These are phyloP conservation scores for Sebastes diploproa DNA, from an alignment of 2,797 vertebrate genomes.

Conservation along the genomic window DNA sequence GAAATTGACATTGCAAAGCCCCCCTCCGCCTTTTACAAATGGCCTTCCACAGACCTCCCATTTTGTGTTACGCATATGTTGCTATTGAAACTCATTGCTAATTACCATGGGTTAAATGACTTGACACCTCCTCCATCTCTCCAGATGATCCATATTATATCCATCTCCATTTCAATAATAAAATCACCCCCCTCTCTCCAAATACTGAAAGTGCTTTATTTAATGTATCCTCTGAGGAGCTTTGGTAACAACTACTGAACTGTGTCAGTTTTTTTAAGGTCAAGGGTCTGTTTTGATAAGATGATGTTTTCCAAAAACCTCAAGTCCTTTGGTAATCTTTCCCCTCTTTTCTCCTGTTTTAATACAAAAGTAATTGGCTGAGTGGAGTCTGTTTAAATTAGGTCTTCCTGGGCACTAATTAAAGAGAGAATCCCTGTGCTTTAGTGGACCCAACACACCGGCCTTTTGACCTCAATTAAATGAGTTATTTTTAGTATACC, in stretches of 20 bases:
- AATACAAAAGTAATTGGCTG: constrained; percentile 80
- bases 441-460: constrained; percentile 73
- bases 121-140: constrained; percentile 70
- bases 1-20: constrained; percentile 72
- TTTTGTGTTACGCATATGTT: constrained; percentile 72
- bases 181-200: not conserved
- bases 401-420: constrained; percentile 86
- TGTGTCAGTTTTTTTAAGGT: constrained; percentile 43
- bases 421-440: constrained; percentile 79
- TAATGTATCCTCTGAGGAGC: constrained; percentile 57
- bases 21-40: constrained; percentile 51
- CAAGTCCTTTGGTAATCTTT: constrained; percentile 57
- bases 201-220: constrained; percentile 47
- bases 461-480: constrained; percentile 84
- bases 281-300: constrained; percentile 65
- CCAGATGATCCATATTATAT: constrained; percentile 64
- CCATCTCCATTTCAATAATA: constrained; percentile 61
- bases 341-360: constrained; percentile 58
- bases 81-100: constrained; percentile 69
- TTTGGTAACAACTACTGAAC: constrained; percentile 47
- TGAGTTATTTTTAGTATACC: constrained; percentile 78
- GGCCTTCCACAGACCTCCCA: constrained; percentile 57
- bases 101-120: constrained; percentile 78
- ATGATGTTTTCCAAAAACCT: constrained; percentile 61
- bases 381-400: constrained; percentile 80